Base-by-base conservation (phyloP, 2,888 invertebrate species). In the Ecdyonurus torrentis region DNA sequence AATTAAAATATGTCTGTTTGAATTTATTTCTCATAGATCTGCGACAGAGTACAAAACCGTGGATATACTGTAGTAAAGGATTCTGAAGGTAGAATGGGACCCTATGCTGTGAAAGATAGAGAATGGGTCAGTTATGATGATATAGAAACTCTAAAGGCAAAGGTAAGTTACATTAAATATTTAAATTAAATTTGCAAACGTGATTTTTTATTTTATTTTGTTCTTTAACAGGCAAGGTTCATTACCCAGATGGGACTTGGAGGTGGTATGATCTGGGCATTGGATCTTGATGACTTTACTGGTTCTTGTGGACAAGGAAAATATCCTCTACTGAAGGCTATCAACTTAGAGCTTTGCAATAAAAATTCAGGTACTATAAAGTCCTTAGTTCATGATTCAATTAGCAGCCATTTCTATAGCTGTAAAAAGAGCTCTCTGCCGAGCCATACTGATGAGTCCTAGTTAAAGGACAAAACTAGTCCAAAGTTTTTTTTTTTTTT, bases 81-180 rank as follows among this genome's bases (percentile, higher is more conserved):
- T 72, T 81, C 85, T 1, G 75, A 83, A 61, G 79, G 83, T 18
- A 79, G 90, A 60, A 89, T 94, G 83, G 93, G 93, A 2, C 94
- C 94, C 0, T 92, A 87, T 69, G 90, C 93, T 0, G 87, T 85
- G 71, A 88, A 89, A 70, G 91, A 85, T 59, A 86, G 86, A 70
- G 93, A 94, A 71, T 95, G 94, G 94, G 91, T 93, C 22, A 88
- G 91, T 1, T 95, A 82, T 70, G 94, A 95, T 71, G 92, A 94
- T 71, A 78, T 81, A 7, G 84, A 84, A 37, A 91, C 87, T 75
- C 85, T 94, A 58, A 80, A 82, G 65, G 81, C 80, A 66, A 94
- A 94, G 70, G 73, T 72, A 67, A 64, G 60, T 20, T 22, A 59
- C 15, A 19, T 3, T 23, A 63, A 53, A 18, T 52, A 7, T 24